Percentiles rank a stretch among this genome's conserved stretches.
phyloP scores from a whole-genome alignment of 2,113 vertebrate genomes.

The Desmodus rotundus region DNA sequence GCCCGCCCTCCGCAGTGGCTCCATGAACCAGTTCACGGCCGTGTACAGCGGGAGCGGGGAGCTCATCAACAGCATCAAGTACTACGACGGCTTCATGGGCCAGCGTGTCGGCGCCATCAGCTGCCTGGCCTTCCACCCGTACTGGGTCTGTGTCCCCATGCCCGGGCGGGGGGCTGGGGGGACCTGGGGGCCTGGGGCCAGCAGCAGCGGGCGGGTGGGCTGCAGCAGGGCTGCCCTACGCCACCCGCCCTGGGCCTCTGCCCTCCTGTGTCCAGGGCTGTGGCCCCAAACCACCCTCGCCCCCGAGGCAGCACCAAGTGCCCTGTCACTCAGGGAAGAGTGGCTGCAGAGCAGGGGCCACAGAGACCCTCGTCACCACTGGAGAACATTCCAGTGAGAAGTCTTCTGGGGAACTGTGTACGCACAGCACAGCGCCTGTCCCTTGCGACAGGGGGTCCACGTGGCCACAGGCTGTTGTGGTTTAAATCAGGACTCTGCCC shows the following conservation, averaged over 20 bases:
- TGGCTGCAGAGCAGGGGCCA: no score
- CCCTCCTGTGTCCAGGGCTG: accelerated
- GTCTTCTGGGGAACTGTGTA: neutral
- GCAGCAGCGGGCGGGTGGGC: neutral
- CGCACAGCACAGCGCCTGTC: accelerated
- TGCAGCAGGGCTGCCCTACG: neutral
- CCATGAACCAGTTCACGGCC: conserved; percentile 99
- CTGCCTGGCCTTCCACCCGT: conserved; percentile 97
- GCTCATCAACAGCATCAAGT: conserved; percentile 98
- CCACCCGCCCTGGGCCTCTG: neutral
- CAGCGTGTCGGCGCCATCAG: conserved; percentile 98
- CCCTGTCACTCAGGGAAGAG: no score
- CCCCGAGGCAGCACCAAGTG: neutral
- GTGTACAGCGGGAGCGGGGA: conserved; percentile 94
- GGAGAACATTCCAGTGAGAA: neutral
- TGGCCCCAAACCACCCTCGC: neutral
- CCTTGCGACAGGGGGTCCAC: accelerated
- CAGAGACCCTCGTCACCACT: no score
- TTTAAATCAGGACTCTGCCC: neutral
- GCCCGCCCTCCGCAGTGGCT: conserved; percentile 83
- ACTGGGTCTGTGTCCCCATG: conserved; percentile 87
- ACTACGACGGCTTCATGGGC: conserved; percentile 99
- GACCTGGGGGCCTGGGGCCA: accelerated
- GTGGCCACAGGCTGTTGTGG: accelerated
- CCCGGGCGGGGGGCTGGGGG: no score